Percentiles rank a stretch among this genome's conserved stretches.
Conservation (phyloP, 2,113 vertebrate genomes). For the Nothocercus nigrocapillus region DNA sequence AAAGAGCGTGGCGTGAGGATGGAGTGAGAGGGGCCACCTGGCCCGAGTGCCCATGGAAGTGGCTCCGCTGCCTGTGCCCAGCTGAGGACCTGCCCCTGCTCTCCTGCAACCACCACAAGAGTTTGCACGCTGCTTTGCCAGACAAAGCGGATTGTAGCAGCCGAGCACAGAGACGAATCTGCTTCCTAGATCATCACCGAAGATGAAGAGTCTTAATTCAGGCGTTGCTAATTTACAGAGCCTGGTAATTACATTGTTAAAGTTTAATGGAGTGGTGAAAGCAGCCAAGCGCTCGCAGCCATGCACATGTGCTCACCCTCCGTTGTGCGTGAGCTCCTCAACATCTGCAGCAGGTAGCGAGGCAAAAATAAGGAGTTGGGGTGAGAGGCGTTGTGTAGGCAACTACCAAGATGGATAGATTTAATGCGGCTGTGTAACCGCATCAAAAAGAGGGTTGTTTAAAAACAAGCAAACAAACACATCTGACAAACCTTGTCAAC, state of each 20-base stretch:
- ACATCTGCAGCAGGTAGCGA: constrained; percentile 77
- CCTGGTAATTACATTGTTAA: background rate
- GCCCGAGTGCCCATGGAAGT: background rate
- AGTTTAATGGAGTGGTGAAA: background rate
- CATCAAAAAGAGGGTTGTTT: background rate
- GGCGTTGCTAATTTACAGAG: background rate
- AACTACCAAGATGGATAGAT: constrained; percentile 62
- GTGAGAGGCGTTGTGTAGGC: constrained; percentile 79
- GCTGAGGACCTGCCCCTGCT: background rate
- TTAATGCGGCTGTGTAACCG: background rate
- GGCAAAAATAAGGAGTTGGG: constrained; percentile 78
- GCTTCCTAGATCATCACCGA: background rate
- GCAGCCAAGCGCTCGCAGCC: constrained; percentile 60
- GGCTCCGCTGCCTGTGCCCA: background rate
- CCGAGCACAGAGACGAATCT: background rate
- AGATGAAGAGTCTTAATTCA: background rate
- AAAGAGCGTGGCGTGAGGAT: background rate
- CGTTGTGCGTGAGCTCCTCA: constrained; percentile 80
- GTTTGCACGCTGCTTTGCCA: background rate
- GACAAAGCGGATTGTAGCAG: background rate
- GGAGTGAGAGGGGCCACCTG: background rate
- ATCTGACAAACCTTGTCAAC: background rate
- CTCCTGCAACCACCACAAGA: background rate
- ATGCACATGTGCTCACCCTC: constrained; percentile 75
- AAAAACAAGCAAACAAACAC: background rate